Evolutionary conservation across 2,797 vertebrate genomes (phyloP).

Genomic region (Siniperca obscura): DNA sequence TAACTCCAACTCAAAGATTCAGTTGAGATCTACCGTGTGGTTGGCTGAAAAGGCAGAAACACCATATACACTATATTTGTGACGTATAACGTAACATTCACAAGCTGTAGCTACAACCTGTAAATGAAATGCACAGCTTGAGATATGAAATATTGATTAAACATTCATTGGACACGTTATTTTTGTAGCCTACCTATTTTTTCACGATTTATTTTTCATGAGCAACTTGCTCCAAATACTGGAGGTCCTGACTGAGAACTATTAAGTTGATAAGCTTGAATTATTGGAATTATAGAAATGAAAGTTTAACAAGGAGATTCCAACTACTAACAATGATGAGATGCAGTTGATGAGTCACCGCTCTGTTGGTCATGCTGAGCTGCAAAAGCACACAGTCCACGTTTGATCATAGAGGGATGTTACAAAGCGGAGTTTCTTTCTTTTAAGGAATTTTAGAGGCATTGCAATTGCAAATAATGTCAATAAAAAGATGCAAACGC

Average conservation of each 20-base stretch:
- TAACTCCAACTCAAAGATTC: neutral
- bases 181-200: neutral
- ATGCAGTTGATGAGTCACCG: too few species aligned
- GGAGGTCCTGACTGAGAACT: neutral
- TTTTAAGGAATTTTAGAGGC: too few species aligned
- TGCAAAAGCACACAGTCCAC: neutral
- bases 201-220: neutral
- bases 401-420: neutral
- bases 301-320: neutral
- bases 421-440: too few species aligned
- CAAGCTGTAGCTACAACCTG: neutral
- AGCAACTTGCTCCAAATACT: too few species aligned
- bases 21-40: neutral
- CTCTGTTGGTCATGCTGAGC: too few species aligned
- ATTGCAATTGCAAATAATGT: too few species aligned
- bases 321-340: neutral
- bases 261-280: neutral
- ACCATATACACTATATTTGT: neutral
- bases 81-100: neutral
- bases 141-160: neutral
- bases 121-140: neutral
- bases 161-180: neutral
- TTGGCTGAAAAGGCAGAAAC: neutral
- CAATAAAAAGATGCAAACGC: neutral
- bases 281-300: neutral